Conservation (phyloP, 2,113 vertebrate genomes). For the Thalassoma bifasciatum region DNA sequence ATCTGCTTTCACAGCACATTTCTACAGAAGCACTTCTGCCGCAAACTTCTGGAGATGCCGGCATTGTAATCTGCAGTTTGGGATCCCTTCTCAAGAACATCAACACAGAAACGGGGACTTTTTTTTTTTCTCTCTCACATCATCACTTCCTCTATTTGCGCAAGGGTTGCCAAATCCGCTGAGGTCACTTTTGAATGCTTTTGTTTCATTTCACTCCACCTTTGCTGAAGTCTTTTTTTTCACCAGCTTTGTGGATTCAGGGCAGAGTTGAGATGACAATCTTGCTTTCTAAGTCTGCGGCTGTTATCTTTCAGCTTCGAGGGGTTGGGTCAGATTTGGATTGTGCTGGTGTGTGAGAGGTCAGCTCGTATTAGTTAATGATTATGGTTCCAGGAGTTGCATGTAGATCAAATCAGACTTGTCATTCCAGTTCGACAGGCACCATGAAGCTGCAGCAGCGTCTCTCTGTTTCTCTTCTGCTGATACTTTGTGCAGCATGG, state of each 20-base stretch:
- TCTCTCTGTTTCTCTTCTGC: constrained; percentile 41
- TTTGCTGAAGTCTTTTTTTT: neutral
- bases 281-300: too few species aligned
- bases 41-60: constrained; percentile 89
- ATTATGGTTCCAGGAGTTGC: constrained; percentile 7
- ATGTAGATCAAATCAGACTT: neutral
- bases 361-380: constrained; percentile 60
- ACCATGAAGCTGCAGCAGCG: constrained; percentile 43
- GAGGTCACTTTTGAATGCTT: neutral
- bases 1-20: too few species aligned
- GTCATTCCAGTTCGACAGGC: neutral
- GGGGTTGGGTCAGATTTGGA: too few species aligned
- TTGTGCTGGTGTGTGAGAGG: constrained; percentile 1
- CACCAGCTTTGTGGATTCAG: neutral
- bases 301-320: too few species aligned
- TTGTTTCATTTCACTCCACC: neutral
- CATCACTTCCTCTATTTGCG: neutral
- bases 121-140: too few species aligned
- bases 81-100: constrained; percentile 89
- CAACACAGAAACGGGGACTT: constrained; percentile 83
- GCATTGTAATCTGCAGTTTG: constrained; percentile 88
- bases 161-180: neutral
- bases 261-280: neutral
- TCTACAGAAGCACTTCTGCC: too few species aligned
- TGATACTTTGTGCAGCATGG: constrained; percentile 66